These are phyloP conservation scores for Conistra vaccinii DNA, from an alignment of 2,888 invertebrate genomes.

Conservation along the genomic window DNA sequence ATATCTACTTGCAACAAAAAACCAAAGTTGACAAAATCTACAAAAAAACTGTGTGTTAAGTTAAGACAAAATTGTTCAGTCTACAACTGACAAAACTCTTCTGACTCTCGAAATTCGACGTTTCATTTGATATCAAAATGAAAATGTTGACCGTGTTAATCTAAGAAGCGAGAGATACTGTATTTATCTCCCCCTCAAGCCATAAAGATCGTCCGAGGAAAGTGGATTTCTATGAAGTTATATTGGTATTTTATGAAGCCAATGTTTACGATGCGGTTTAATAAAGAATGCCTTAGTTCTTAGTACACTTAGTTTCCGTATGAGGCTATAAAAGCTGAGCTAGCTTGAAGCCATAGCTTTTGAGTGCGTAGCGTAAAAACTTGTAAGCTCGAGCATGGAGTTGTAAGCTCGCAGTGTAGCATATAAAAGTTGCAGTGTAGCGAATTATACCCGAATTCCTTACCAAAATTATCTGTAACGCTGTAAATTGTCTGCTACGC, in stretches of 20 bases:
- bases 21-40: neutral
- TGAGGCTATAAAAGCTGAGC: slow-evolving; percentile 35
- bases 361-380: slow-evolving; percentile 7
- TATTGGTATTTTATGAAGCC: slow-evolving; percentile 58
- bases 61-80: neutral
- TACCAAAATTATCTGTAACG: neutral
- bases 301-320: slow-evolving; percentile 36
- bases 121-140: slow-evolving; percentile 40
- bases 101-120: neutral
- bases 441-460: neutral
- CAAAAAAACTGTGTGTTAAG: neutral
- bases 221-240: slow-evolving; percentile 61
- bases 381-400: too few relatives aligned
- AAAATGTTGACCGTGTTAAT: slow-evolving; percentile 49
- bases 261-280: slow-evolving; percentile 54
- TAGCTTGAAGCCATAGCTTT: slow-evolving; percentile 17
- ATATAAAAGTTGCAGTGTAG: neutral
- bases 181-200: slow-evolving; percentile 49
- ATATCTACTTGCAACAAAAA: neutral
- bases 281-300: slow-evolving; percentile 40
- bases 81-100: neutral
- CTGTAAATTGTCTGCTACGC: slow-evolving; percentile 7
- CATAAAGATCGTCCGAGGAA: slow-evolving; percentile 49
- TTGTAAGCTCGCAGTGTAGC: neutral
- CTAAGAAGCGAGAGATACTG: slow-evolving; percentile 28